Percentiles rank a stretch among this genome's conserved stretches.
phyloP scores from a whole-genome alignment of 2,888 invertebrate species.

The Oligia latruncula region DNA sequence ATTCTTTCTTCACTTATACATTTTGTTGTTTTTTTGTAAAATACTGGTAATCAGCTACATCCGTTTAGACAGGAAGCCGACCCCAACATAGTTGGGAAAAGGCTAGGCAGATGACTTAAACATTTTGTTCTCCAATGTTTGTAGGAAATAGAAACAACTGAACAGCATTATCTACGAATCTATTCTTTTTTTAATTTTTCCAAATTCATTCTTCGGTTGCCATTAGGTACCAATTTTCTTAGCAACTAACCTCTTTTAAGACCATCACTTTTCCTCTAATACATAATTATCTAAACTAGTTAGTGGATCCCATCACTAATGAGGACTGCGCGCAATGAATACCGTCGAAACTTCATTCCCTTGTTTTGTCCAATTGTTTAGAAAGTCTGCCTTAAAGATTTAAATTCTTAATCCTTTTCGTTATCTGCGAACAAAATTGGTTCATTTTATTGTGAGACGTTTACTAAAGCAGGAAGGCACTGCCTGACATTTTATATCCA shows the following conservation, averaged over 20 bases:
- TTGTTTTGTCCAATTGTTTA: constrained; percentile 75
- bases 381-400: constrained; percentile 67
- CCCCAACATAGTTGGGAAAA: too few relatives aligned
- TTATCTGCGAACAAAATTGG: constrained; percentile 76
- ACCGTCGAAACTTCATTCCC: constrained; percentile 64
- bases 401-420: constrained; percentile 74
- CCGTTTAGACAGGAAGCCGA: too few relatives aligned
- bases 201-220: neutral
- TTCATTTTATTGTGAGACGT: constrained; percentile 72
- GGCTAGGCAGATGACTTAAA: too few relatives aligned
- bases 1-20: neutral
- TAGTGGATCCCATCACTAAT: constrained; percentile 25
- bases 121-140: neutral
- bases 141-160: neutral
- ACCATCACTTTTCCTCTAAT: neutral
- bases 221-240: neutral
- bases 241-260: neutral
- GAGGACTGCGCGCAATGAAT: constrained; percentile 71
- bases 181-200: neutral
- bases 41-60: too few relatives aligned
- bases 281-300: constrained; percentile 6
- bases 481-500: constrained; percentile 37
- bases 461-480: constrained; percentile 41
- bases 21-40: neutral
- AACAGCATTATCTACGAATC: neutral